Evolutionary conservation across 2,113 vertebrate species (phyloP), one percentile per base, ranked within the genome.

Genomic region (Periophthalmus modestus): DNA sequence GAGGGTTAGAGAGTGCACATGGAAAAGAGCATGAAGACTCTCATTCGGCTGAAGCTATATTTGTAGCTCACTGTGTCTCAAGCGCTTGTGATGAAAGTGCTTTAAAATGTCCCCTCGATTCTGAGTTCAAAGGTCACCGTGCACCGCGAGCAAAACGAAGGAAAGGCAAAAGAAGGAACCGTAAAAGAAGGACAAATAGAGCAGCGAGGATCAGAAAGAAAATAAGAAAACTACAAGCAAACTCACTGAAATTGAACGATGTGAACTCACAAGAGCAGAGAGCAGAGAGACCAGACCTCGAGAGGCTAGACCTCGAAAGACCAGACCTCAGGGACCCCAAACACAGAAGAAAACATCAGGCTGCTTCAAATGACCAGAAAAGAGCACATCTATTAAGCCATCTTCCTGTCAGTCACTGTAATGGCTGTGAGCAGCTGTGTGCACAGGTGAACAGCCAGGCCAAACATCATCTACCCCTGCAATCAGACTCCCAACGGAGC

Each of bases 391-490:
- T 83, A 91, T 92, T 90, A 89, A 91, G 89, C 84, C 82, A 87
- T 90, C 87, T 88, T 90, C 80, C 87, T 0, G 69, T 82, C 84
- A 85, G 88, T 85, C 71, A 77, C 66, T 90, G 82, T 92, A 87
- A 90, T 90, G 88, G 82, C 34, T 89, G 88, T 76, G 87, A 83
- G 81, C 89, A 92, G 89, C 88, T 92, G 89, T 89, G 90, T 89
- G 65, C 84, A 83, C 87, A 86, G 89, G 88, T 88, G 87, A 81
- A 86, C 67, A 76, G 70, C 85, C 83, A 86, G 81, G 78, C 87
- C 84, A 77, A 75, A 70, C 80, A 23, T 71, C 82, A 82, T 89
- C 89, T 84, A 87, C 80, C 83, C 85, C 87, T 81, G 84, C 91
- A 89, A 90, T 90, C 89, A 85, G 84, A 66, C 88, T 77, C 78